Conservation (phyloP, 2,113 vertebrate species). For the Progne subis region DNA sequence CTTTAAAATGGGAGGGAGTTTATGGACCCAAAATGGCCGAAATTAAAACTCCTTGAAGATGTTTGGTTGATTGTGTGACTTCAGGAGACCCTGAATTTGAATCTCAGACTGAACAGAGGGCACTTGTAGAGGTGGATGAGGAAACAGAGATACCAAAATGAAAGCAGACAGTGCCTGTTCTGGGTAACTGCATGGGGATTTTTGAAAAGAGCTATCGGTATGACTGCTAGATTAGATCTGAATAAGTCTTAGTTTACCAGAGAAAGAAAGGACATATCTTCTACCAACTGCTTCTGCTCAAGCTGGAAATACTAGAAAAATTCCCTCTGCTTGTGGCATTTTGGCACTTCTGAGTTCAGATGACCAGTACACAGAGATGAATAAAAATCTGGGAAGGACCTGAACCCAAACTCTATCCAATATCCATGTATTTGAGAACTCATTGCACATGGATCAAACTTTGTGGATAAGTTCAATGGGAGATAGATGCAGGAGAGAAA, state of each 20-base stretch:
- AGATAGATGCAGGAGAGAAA: neutral
- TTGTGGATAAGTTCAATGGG: neutral
- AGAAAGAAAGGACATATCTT: neutral
- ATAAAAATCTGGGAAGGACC: neutral
- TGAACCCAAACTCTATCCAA: neutral
- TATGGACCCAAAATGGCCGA: neutral
- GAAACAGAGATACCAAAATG: neutral
- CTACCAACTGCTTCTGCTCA: neutral
- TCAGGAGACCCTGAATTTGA: neutral
- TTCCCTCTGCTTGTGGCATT: neutral
- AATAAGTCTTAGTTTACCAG: neutral
- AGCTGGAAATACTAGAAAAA: slow-evolving; percentile 6
- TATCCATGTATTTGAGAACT: neutral
- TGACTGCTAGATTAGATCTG: neutral
- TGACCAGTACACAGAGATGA: neutral
- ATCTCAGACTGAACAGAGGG: neutral
- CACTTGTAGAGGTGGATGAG: neutral
- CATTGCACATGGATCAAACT: neutral
- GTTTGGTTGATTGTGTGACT: neutral
- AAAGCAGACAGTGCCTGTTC: neutral
- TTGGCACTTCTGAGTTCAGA: neutral
- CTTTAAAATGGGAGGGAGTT: neutral
- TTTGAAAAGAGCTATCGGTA: neutral
- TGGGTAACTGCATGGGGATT: neutral
- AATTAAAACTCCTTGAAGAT: neutral